Evolutionary conservation across 2,113 vertebrate species (phyloP).

Genomic region (Prochilodus magdalenae): DNA sequence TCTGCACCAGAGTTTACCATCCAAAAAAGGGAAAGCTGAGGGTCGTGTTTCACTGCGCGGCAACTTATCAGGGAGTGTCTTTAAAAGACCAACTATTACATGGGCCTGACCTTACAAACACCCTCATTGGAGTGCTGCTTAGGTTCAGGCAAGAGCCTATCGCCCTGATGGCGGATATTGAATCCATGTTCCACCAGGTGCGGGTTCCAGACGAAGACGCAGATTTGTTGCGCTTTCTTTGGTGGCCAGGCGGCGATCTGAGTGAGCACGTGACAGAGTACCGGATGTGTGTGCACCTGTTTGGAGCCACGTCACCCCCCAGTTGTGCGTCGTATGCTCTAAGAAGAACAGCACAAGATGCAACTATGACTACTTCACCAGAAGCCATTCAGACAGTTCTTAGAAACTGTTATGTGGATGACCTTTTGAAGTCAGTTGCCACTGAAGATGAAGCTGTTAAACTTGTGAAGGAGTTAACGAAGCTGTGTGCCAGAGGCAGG

Average conservation of each 20-base stretch:
- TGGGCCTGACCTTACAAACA: conserved; percentile 31
- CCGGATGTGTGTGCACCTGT: no score
- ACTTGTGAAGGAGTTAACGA: not conserved
- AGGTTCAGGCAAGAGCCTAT: conserved; percentile 22
- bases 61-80: not conserved
- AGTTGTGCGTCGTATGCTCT: no score
- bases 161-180: not conserved
- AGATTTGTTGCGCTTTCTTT: conserved; percentile 34
- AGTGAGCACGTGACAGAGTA: no score
- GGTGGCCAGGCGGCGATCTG: not conserved
- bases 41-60: conserved; percentile 31
- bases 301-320: no score
- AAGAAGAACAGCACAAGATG: no score
- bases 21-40: conserved; percentile 10
- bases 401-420: not conserved
- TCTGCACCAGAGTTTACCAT: conserved; percentile 40
- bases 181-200: conserved; percentile 41
- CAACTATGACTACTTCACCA: no score
- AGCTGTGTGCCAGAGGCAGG: conserved; percentile 26
- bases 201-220: not conserved
- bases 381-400: no score
- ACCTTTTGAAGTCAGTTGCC: conserved; percentile 26
- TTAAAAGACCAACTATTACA: conserved; percentile 24
- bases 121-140: conserved; percentile 1
- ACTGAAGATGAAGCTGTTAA: conserved; percentile 14